Percentiles rank a stretch among this genome's conserved stretches.
Evolutionary conservation across 2,888 invertebrate species (phyloP).

Genomic region (Boloria selene): DNA sequence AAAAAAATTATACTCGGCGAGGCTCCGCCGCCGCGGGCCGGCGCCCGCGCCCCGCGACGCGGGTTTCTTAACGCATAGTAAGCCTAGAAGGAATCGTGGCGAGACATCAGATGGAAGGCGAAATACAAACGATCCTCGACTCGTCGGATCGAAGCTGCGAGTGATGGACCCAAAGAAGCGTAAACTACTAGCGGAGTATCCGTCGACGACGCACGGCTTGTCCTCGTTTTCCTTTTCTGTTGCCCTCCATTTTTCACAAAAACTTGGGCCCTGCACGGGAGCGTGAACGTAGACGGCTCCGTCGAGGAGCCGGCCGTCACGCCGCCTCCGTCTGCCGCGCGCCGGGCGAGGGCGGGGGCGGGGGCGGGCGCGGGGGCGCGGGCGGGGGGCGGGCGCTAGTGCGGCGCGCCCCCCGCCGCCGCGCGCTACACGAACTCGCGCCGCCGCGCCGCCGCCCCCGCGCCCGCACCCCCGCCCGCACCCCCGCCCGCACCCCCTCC

Average conservation of each 20-base stretch:
- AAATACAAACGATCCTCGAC: neutral
- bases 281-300: slow-evolving; percentile 10
- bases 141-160: slow-evolving; percentile 7
- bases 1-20: slow-evolving; percentile 13
- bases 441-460: slow-evolving; percentile 47
- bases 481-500: slow-evolving; percentile 46
- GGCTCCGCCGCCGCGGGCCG: slow-evolving; percentile 1
- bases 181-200: neutral
- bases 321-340: neutral
- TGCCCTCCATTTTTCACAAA: no score
- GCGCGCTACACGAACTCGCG: slow-evolving; percentile 61
- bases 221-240: neutral
- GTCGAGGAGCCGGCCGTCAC: slow-evolving; percentile 2
- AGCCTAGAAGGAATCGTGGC: neutral
- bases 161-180: slow-evolving; percentile 17
- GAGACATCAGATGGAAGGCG: neutral
- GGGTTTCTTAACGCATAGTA: no score
- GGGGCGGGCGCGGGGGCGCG: slow-evolving; percentile 12
- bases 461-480: slow-evolving; percentile 51
- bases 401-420: slow-evolving; percentile 53
- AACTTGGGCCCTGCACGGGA: neutral
- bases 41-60: neutral
- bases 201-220: slow-evolving; percentile 5
- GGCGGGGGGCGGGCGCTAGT: slow-evolving; percentile 15
- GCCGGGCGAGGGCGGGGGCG: slow-evolving; percentile 5